A percentile compares a stretch with the other conserved stretches of the same genome.
Evolutionary conservation across 2,797 vertebrate species (phyloP).

Genomic region (Perodicticus potto): DNA sequence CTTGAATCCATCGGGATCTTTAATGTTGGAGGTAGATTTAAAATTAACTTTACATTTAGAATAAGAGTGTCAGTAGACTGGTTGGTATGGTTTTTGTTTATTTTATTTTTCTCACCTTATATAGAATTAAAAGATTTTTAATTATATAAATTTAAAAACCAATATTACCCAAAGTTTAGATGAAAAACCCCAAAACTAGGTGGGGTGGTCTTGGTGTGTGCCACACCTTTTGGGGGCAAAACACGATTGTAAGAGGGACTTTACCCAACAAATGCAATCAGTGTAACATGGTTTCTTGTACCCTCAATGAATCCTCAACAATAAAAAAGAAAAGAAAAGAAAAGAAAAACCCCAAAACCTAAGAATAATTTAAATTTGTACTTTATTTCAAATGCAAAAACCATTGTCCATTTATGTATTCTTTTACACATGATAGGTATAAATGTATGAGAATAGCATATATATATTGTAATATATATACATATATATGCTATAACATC

Average conservation of each 20-base stretch:
- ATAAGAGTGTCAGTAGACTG: background rate
- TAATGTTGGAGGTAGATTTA: background rate
- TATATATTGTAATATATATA: background rate
- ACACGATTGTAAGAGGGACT: no score
- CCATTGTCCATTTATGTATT: background rate
- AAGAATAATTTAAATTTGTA: background rate
- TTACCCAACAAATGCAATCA: no score
- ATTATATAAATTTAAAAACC: constrained; percentile 1
- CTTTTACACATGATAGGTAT: background rate
- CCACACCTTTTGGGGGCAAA: no score
- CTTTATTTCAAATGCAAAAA: background rate
- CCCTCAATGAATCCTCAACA: no score
- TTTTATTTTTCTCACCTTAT: background rate
- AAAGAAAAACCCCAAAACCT: background rate
- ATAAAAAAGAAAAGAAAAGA: no score
- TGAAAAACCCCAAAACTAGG: background rate
- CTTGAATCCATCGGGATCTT: background rate
- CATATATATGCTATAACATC: background rate
- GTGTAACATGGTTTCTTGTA: no score
- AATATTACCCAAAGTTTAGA: background rate
- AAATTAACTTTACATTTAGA: background rate
- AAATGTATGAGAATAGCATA: background rate
- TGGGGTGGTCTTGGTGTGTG: no score
- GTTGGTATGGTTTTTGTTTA: background rate
- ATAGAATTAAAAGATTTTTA: background rate